Percentiles rank a stretch among this genome's conserved stretches.
These are phyloP conservation scores for Seira ritae DNA, from an alignment of 2,888 invertebrate genomes.

Conservation along the genomic window DNA sequence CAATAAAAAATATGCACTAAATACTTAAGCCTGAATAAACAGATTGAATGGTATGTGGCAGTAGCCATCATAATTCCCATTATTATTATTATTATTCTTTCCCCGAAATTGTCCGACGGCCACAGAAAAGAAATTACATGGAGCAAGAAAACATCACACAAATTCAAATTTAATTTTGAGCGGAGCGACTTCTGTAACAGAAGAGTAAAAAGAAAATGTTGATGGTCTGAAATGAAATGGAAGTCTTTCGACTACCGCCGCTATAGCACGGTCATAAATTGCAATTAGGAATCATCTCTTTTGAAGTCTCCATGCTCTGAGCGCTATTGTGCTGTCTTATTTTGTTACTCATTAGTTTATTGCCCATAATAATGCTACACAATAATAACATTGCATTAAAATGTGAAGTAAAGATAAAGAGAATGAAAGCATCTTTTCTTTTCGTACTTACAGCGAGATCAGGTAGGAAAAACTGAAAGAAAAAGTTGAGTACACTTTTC, in stretches of 20 bases:
- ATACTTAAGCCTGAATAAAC: no score
- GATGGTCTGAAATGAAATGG: no score
- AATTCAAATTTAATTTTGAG: conserved; percentile 62
- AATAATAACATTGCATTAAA: conserved; percentile 31
- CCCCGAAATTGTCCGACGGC: conserved; percentile 60
- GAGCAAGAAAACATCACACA: no score
- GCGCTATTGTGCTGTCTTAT: conserved; percentile 54
- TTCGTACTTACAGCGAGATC: neutral
- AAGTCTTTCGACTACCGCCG: conserved; percentile 46
- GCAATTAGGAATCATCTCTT: conserved; percentile 55
- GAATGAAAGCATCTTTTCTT: conserved; percentile 21
- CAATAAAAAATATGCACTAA: no score
- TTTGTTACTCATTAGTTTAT: conserved; percentile 61
- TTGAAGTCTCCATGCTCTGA: conserved; percentile 42
- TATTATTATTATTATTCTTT: conserved; percentile 33
- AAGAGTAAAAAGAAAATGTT: no score
- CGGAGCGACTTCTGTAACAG: conserved; percentile 60
- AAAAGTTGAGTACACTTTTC: no score
- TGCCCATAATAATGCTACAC: conserved; percentile 56
- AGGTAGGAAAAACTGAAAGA: neutral
- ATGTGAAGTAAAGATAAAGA: conserved; percentile 42
- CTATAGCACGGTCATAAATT: conserved; percentile 59
- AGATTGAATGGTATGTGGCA: conserved; percentile 51
- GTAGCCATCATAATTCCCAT: conserved; percentile 55
- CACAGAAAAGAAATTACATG: conserved; percentile 60